A percentile compares a stretch with the other conserved stretches of the same genome.
phyloP scores from a whole-genome alignment of 2,888 invertebrate species.

The Scaptomyza caliginosa region DNA sequence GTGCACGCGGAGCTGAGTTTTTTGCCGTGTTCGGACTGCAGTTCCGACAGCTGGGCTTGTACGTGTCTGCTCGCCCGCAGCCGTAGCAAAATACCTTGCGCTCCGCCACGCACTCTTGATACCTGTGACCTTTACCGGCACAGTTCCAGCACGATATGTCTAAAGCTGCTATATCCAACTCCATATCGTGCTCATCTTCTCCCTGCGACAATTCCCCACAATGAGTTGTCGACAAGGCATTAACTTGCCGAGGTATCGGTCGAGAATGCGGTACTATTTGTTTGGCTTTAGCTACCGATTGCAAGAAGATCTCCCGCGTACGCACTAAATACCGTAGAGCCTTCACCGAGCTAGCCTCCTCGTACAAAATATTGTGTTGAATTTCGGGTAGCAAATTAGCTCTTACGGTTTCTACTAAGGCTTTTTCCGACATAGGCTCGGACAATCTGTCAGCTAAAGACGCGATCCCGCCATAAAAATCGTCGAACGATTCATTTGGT shows the following conservation, averaged over 20 bases:
- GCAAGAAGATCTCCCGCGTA: neutral
- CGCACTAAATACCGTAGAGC: neutral
- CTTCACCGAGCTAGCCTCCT: neutral
- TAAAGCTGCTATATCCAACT: neutral
- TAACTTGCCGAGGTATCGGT: neutral
- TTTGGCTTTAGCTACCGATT: neutral
- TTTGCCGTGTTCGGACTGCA: neutral
- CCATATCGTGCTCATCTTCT: neutral
- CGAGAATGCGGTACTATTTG: neutral
- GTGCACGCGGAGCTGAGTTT: neutral
- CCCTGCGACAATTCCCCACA: neutral
- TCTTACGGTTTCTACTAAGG: neutral
- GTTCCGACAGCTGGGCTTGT: neutral
- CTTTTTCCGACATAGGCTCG: neutral
- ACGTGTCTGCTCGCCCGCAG: neutral
- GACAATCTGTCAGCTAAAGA: neutral
- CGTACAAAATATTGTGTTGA: neutral
- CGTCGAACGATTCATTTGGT: neutral
- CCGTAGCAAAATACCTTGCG: neutral
- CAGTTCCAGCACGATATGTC: neutral
- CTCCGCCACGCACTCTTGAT: neutral
- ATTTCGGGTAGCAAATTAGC: neutral
- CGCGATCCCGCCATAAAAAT: neutral
- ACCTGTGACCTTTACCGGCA: neutral
- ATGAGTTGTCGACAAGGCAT: neutral